Conservation (phyloP, 2,797 vertebrate species). For the Manis crassicaudata region DNA sequence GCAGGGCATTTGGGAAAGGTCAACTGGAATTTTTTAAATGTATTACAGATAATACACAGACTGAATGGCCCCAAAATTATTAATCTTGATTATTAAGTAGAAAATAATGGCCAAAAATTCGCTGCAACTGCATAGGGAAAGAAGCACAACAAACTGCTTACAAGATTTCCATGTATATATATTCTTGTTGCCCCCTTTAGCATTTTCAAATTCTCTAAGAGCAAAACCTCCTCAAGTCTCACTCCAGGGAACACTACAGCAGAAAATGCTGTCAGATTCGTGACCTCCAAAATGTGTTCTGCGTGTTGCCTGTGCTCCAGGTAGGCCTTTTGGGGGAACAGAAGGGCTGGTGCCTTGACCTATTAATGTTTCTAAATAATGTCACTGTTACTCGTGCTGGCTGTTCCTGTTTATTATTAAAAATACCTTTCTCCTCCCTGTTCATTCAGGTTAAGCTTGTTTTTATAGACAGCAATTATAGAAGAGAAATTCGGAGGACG, state of each 20-base stretch:
- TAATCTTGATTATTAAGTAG: not conserved
- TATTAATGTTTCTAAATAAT: slow-evolving; percentile 8
- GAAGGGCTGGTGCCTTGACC: not conserved
- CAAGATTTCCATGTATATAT: not conserved
- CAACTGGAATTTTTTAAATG: not conserved
- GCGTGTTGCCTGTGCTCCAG: not conserved
- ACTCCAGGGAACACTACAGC: not conserved
- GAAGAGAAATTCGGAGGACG: not conserved
- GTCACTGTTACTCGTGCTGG: not conserved
- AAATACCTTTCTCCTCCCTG: not conserved
- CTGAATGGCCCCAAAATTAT: not conserved
- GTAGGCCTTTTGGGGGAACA: not conserved
- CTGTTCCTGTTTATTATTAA: not conserved
- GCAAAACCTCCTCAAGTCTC: not conserved
- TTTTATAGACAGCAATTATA: not conserved
- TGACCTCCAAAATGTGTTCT: not conserved
- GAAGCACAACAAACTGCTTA: not conserved
- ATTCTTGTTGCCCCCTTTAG: not conserved
- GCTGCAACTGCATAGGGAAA: not conserved
- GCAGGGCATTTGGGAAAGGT: not conserved
- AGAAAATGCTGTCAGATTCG: not conserved
- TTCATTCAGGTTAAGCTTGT: not conserved
- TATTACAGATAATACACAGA: not conserved
- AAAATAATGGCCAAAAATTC: not conserved
- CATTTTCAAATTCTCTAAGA: not conserved